Base-by-base conservation (phyloP, 1,140 invertebrate genomes). In the Nasonia giraulti region DNA sequence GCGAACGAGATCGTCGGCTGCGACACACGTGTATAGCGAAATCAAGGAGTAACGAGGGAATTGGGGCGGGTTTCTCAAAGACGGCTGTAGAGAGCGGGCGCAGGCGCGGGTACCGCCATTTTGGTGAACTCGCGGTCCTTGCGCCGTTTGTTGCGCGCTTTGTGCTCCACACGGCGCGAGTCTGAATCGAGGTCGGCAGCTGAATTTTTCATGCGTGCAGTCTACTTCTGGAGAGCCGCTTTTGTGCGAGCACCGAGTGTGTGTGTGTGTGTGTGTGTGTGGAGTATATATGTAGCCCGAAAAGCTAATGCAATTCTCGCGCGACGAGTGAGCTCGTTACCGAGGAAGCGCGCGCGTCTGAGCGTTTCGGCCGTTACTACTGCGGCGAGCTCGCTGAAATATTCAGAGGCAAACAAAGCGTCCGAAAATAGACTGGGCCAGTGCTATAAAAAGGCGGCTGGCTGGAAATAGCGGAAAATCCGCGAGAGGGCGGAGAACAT, bases 61-160 rank as follows among this genome's bases (percentile, higher is more conserved):
- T 71, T 82, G 50, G 75, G 82, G 40, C 84, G 73, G 14, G 62
- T 17, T 44, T 55, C 66, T 27, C 84, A 78, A 84, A 86, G 83
- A 85, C 87, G 85, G 84, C 10, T 31, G 44, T 23, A 44, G 33
- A 20, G 55, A 73, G 31, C 50, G 84, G 81, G 87, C 87, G 88
- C 82, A 75, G 85, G 88, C 87, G 88, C 87, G 69, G 79, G 77
- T 84, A 27, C 87, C 88, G 91, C 91, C 91, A 92, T 92, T 91
- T 92, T 92, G 91, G 91, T 90, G 90, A 91, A 92, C 91, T 88
- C 55, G 87, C 82, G 86, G 62, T 88, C 83, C 78, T 80, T 76
- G 2, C 47, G 37, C 11, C 82, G 66, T 79, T 50, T n/a, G 10
- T 23, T 50, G 17, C 27, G 17, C 40, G 33, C 20, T 40, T 75